A percentile compares a stretch with the other conserved stretches of the same genome.
Conservation (phyloP, 2,797 vertebrate genomes). For the Echiichthys vipera region DNA sequence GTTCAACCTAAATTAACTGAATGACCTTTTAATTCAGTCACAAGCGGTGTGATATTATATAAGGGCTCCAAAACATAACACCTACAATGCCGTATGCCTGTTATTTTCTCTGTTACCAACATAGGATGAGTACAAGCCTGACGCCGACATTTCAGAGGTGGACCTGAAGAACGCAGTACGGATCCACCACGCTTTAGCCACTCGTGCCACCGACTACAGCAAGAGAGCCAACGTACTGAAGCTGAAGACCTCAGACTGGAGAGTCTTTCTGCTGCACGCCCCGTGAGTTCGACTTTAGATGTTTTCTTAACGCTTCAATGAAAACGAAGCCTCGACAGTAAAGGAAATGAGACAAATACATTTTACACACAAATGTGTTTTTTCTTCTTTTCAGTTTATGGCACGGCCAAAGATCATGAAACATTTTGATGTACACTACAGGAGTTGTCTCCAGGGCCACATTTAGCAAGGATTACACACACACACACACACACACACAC, state of each 20-base stretch:
- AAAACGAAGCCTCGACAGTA: neutral
- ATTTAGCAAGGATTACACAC: no score
- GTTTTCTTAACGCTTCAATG: neutral
- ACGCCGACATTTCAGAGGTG: constrained; percentile 94
- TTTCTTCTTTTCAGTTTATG: neutral
- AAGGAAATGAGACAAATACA: neutral
- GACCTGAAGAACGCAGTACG: constrained; percentile 96
- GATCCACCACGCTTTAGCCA: constrained; percentile 95
- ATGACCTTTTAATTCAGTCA: constrained; percentile 1
- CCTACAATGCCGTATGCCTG: neutral
- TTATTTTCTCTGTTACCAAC: neutral
- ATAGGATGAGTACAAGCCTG: constrained; percentile 96
- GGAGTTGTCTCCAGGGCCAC: no score
- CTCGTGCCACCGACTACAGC: constrained; percentile 94
- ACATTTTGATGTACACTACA: neutral
- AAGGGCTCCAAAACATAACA: neutral
- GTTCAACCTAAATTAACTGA: neutral
- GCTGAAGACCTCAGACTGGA: constrained; percentile 97
- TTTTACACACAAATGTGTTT: neutral
- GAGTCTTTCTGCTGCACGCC: constrained; percentile 96
- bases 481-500: no score
- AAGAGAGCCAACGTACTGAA: constrained; percentile 95
- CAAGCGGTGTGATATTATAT: neutral
- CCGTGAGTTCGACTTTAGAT: constrained; percentile 84
- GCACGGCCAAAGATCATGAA: neutral